Conservation (phyloP, 2,797 vertebrate genomes). For the Xenentodon cancila region DNA sequence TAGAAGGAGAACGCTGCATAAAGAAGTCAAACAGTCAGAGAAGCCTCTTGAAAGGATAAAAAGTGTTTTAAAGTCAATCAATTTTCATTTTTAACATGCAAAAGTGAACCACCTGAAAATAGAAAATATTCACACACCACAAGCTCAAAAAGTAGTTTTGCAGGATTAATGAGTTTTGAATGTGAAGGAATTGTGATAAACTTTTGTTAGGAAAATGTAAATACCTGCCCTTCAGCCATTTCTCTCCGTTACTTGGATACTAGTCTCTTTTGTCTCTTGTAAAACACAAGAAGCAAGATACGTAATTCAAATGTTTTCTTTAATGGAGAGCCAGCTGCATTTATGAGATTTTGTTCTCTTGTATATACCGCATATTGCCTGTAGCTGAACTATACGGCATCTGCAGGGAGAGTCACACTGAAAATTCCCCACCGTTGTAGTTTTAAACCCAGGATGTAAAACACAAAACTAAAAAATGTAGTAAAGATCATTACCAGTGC, state of each 20-base stretch:
- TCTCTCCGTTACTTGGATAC: constrained; percentile 37
- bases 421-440: constrained; percentile 1
- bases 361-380: constrained; percentile 26
- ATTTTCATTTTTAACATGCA: constrained; percentile 50
- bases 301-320: constrained; percentile 44
- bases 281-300: constrained; percentile 40
- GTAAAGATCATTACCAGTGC: too few relatives aligned
- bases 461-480: constrained; percentile 3
- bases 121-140: constrained; percentile 31
- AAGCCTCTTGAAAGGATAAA: background rate
- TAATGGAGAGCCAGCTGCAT: constrained; percentile 32
- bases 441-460: constrained; percentile 25
- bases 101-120: constrained; percentile 29
- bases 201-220: constrained; percentile 53
- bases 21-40: too few relatives aligned
- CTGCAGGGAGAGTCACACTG: constrained; percentile 19
- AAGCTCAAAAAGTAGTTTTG: constrained; percentile 38
- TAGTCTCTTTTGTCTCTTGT: constrained; percentile 26
- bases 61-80: constrained; percentile 23
- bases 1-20: too few relatives aligned
- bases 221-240: constrained; percentile 38
- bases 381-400: constrained; percentile 19
- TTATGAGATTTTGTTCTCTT: constrained; percentile 47
- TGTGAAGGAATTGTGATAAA: constrained; percentile 25
- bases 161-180: constrained; percentile 49